Evolutionary conservation across 2,888 invertebrate species (phyloP), one percentile per base, ranked within the genome.

Genomic region (Mythimna impura): DNA sequence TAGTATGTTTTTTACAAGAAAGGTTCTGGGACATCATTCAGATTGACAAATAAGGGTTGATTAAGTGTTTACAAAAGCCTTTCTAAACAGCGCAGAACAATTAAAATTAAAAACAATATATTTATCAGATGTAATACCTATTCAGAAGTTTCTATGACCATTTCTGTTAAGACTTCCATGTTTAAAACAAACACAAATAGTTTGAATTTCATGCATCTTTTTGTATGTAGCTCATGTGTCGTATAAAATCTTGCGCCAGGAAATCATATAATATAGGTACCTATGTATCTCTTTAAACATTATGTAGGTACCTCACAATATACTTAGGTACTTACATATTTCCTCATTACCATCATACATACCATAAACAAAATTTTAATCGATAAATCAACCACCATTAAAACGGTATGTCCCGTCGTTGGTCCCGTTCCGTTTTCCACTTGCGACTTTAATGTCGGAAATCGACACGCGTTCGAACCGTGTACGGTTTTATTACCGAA

Each of bases 401-500:
- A 76, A 84, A 69, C 67, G 65, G 82, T 78, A 82, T 57, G 71
- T 64, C 60, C 75, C 71, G 69, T 68, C 57, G 77, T 73, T 77
- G 52, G 71, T 54, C 52, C 75, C 73, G 69, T 72, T 54, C 65
- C 65, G 79, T 85, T 78, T 78, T 82, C 83, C 82, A 74, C 75
- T 82, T 73, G 69, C 62, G 83, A 67, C 67, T 65, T 77, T 68
- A 63, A 60, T 76, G 81, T 81, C 81, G 84, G 81, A 81, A 80
- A 84, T 78, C 73, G 84, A 81, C 82, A 79, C 82, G 69, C 76
- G 82, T 74, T 66, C 66, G 64, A 58, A 60, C 81, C 72, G 74
- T 78, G 78, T 81, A 73, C 82, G 79, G 73, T 84, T 86, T 85
- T 82, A 86, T 67, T 80, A 60, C 72, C 20, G 40, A 20, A 20